phyloP scores from a whole-genome alignment of 2,888 invertebrate genomes.

The Noctua fimbriata region DNA sequence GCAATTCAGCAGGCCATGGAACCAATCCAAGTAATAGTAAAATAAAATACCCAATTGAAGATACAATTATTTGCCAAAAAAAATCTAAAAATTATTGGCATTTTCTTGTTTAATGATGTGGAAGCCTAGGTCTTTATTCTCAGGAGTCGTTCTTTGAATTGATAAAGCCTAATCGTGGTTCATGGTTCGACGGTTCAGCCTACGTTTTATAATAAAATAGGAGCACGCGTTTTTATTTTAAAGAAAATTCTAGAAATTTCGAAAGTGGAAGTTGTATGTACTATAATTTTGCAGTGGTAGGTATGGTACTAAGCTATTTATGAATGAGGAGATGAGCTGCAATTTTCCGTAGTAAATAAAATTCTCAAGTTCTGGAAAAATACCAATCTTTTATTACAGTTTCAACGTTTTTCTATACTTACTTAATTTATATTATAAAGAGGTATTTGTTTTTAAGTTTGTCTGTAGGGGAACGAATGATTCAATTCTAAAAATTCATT shows the following conservation, averaged over 20 bases:
- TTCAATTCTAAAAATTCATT: too few relatives aligned
- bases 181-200: slow-evolving; percentile 45
- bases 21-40: not conserved
- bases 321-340: too few relatives aligned
- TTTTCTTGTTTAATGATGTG: slow-evolving; percentile 54
- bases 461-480: too few relatives aligned
- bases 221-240: slow-evolving; percentile 9
- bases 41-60: slow-evolving; percentile 3
- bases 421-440: too few relatives aligned
- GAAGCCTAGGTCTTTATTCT: slow-evolving; percentile 48
- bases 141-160: slow-evolving; percentile 38
- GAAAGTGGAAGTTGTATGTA: too few relatives aligned
- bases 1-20: not conserved
- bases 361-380: not conserved
- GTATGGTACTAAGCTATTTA: not conserved
- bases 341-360: too few relatives aligned
- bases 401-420: too few relatives aligned
- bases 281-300: not conserved
- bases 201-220: slow-evolving; percentile 35
- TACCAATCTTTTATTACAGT: too few relatives aligned
- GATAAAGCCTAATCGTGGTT: slow-evolving; percentile 56
- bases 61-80: not conserved
- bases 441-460: too few relatives aligned
- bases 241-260: slow-evolving; percentile 1
- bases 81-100: not conserved